phyloP scores from a whole-genome alignment of 2,113 vertebrate species.

The Xiphias gladius region DNA sequence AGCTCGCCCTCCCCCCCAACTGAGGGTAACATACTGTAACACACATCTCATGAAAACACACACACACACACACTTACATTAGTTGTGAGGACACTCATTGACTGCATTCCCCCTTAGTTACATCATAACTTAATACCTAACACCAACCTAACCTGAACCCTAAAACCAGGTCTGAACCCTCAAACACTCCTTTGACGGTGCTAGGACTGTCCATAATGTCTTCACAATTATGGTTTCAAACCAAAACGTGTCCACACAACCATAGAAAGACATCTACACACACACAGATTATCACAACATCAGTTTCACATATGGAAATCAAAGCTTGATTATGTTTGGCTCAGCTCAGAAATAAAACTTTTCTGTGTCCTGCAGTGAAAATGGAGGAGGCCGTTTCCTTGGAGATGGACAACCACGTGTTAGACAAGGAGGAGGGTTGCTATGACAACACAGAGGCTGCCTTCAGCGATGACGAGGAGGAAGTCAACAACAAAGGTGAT shows the following conservation, averaged over 20 bases:
- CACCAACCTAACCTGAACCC: too few species aligned
- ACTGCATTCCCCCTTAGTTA: too few species aligned
- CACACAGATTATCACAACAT: not conserved
- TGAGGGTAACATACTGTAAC: conserved; percentile 84
- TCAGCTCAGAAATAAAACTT: not conserved
- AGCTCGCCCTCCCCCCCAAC: conserved; percentile 93
- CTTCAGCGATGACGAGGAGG: conserved; percentile 96
- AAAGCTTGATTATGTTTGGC: too few species aligned
- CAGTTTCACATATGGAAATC: not conserved
- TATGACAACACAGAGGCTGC: conserved; percentile 95
- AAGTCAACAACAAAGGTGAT: conserved; percentile 92
- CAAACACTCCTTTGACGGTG: too few species aligned
- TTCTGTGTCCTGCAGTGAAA: conserved; percentile 85
- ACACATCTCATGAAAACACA: not conserved
- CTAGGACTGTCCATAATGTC: too few species aligned
- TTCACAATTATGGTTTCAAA: too few species aligned
- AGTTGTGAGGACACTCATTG: too few species aligned
- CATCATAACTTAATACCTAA: too few species aligned
- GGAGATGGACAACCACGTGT: conserved; percentile 95
- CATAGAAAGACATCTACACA: too few species aligned
- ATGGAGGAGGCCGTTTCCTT: conserved; percentile 91
- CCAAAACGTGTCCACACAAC: too few species aligned
- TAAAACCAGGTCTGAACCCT: too few species aligned
- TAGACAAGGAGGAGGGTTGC: conserved; percentile 96
- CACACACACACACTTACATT: too few species aligned